Percentiles rank a stretch among this genome's conserved stretches.
Conservation (phyloP, 2,113 vertebrate genomes). For the Pseudorasbora parva region DNA sequence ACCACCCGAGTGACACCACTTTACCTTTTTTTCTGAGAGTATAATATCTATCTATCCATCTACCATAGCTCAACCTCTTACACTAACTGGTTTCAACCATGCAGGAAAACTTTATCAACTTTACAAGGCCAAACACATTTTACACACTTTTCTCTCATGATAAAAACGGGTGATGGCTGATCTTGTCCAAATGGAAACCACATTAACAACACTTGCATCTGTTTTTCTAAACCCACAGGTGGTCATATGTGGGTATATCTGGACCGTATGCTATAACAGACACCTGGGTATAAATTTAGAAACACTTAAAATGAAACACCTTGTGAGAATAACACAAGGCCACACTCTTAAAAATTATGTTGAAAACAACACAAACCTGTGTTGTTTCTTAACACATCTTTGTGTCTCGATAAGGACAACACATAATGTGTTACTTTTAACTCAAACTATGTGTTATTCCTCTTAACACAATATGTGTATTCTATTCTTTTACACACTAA, state of each 20-base stretch:
- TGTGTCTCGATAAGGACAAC: no score
- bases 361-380: no score
- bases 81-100: neutral
- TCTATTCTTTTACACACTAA: no score
- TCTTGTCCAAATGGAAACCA: constrained; percentile 20
- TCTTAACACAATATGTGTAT: no score
- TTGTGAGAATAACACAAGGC: constrained; percentile 58
- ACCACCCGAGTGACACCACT: no score
- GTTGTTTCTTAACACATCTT: no score
- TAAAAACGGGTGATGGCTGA: neutral
- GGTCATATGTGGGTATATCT: constrained; percentile 37
- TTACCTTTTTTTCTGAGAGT: no score
- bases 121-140: neutral
- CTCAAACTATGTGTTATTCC: no score
- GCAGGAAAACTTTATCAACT: neutral
- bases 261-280: constrained; percentile 45
- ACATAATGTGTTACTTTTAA: no score
- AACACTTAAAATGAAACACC: constrained; percentile 58
- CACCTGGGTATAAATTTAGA: constrained; percentile 59
- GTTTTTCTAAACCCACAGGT: constrained; percentile 32
- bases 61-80: no score
- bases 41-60: neutral
- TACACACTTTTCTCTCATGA: neutral
- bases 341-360: neutral
- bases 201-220: constrained; percentile 35